Evolutionary conservation across 1,140 invertebrate species (phyloP).

Genomic region (Asobara japonica): DNA sequence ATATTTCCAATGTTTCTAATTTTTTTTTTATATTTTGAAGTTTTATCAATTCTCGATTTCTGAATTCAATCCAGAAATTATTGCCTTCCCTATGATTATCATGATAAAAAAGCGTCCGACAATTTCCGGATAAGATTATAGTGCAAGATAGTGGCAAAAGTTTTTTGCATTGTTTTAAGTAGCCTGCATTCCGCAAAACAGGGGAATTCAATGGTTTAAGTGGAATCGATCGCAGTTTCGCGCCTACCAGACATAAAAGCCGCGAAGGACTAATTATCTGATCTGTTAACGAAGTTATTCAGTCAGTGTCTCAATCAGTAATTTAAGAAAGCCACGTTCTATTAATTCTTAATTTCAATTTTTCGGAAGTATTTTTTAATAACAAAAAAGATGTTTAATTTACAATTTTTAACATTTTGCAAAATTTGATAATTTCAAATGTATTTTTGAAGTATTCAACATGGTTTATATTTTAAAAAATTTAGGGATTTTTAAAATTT

Average conservation of each 20-base stretch:
- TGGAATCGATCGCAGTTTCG: constrained; percentile 37
- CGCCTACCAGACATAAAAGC: constrained; percentile 35
- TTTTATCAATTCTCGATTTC: too few species aligned
- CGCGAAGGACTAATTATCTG: constrained; percentile 6
- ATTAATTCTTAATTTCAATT: not conserved
- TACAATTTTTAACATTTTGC: not conserved
- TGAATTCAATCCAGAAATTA: too few species aligned
- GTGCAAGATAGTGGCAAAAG: not conserved
- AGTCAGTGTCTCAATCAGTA: constrained; percentile 7
- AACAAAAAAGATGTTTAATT: too few species aligned
- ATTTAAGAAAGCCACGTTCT: not conserved
- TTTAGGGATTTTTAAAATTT: not conserved
- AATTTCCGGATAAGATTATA: not conserved
- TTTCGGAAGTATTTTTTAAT: too few species aligned
- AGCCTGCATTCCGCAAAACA: not conserved
- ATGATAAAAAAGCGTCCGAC: too few species aligned
- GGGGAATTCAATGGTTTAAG: constrained; percentile 26
- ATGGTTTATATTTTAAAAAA: not conserved
- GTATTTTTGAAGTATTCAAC: too few species aligned
- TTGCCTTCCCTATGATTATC: too few species aligned
- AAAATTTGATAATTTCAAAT: too few species aligned
- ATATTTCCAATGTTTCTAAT: too few species aligned
- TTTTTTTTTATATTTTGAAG: too few species aligned
- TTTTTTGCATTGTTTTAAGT: not conserved
- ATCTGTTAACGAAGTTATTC: constrained; percentile 5